phyloP scores from a whole-genome alignment of 2,888 invertebrate genomes.

The Apodemia mormo region DNA sequence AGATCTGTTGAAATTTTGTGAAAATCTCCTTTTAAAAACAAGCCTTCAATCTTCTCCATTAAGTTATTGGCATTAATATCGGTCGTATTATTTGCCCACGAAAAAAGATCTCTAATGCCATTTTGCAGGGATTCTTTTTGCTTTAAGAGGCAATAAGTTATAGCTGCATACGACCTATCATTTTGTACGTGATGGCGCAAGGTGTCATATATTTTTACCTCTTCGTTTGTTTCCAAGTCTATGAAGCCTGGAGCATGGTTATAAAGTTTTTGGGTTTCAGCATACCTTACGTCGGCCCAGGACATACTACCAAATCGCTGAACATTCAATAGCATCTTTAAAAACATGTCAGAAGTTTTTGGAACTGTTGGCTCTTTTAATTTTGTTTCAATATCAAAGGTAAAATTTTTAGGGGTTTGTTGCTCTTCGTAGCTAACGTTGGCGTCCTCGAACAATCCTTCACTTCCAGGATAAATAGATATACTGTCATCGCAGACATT shows the following conservation, averaged over 20 bases:
- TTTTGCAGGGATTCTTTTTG: slow-evolving; percentile 28
- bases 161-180: slow-evolving; percentile 29
- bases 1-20: slow-evolving; percentile 31
- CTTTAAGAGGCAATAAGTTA: slow-evolving; percentile 27
- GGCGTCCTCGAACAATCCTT: neutral
- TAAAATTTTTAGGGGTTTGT: slow-evolving; percentile 17
- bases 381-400: slow-evolving; percentile 29
- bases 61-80: neutral
- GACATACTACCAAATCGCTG: slow-evolving; percentile 20
- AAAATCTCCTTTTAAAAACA: slow-evolving; percentile 13
- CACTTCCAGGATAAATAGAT: no score
- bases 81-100: slow-evolving; percentile 9
- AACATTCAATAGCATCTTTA: slow-evolving; percentile 26
- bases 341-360: slow-evolving; percentile 21
- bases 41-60: neutral
- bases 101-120: slow-evolving; percentile 22
- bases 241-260: slow-evolving; percentile 28
- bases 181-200: slow-evolving; percentile 20
- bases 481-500: no score
- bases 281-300: slow-evolving; percentile 29
- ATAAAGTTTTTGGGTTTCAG: slow-evolving; percentile 30
- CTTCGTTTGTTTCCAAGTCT: slow-evolving; percentile 17
- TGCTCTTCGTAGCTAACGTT: neutral
- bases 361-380: slow-evolving; percentile 21
- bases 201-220: no score